Percentiles rank a stretch among this genome's conserved stretches.
Conservation (phyloP, 2,113 vertebrate species). For the Cyphomyrus discorhynchus region DNA sequence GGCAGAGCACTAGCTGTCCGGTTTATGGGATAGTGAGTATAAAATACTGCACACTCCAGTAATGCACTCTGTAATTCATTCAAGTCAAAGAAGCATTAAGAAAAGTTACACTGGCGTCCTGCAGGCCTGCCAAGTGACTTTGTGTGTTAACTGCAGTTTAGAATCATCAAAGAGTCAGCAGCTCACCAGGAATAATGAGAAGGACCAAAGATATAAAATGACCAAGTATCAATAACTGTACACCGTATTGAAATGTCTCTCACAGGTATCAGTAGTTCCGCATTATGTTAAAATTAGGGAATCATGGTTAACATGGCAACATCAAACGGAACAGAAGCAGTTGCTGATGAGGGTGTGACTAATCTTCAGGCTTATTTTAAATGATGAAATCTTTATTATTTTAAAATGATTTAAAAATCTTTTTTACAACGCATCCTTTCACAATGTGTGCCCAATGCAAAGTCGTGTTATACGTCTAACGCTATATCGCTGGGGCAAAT, state of each 20-base stretch:
- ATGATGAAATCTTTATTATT: neutral
- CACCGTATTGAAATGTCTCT: neutral
- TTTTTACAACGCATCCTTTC: neutral
- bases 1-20: neutral
- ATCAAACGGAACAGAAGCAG: too few relatives aligned
- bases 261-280: neutral
- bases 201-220: neutral
- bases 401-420: neutral
- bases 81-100: neutral
- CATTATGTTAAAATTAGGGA: neutral
- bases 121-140: neutral
- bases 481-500: neutral
- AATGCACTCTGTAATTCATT: neutral
- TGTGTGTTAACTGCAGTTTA: neutral
- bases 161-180: neutral
- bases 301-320: neutral
- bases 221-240: neutral
- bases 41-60: neutral
- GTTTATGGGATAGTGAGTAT: neutral
- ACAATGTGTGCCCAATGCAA: neutral
- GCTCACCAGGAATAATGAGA: neutral
- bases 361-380: neutral
- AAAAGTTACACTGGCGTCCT: neutral
- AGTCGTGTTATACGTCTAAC: neutral
- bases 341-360: neutral